A percentile compares a stretch with the other conserved stretches of the same genome.
Conservation (phyloP, 2,113 vertebrate species). For the Acinonyx jubatus region DNA sequence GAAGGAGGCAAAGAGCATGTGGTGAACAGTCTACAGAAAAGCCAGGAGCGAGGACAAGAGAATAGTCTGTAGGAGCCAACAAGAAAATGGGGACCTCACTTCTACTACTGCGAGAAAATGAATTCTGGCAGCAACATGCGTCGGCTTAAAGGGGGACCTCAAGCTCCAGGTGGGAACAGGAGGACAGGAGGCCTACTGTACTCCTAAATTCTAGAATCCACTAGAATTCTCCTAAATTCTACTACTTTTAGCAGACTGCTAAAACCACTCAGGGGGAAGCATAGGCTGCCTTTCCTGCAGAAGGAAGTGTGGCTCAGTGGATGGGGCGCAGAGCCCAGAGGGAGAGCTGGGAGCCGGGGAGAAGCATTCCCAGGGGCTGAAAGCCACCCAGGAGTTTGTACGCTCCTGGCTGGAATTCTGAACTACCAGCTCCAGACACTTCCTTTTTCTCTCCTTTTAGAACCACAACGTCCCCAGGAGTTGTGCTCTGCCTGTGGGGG, state of each 20-base stretch:
- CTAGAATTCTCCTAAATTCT: neutral
- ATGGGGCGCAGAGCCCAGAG: neutral
- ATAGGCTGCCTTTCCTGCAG: neutral
- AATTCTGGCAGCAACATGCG: neutral
- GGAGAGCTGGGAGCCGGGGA: neutral
- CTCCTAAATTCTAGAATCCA: neutral
- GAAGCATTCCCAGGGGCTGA: neutral
- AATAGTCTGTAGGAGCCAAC: neutral
- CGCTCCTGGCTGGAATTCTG: neutral
- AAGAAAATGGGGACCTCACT: too few species aligned
- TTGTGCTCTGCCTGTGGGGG: neutral
- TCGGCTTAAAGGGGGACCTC: neutral
- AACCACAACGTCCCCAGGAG: fast-evolving
- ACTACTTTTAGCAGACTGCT: neutral
- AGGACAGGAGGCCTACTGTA: neutral
- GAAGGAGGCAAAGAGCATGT: neutral
- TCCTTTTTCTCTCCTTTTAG: neutral
- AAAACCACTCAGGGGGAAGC: neutral
- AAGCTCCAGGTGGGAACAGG: neutral
- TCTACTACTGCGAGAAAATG: neutral
- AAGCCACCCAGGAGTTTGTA: neutral
- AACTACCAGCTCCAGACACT: fast-evolving
- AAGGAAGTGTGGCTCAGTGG: neutral
- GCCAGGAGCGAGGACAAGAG: neutral
- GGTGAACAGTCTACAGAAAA: neutral